Evolutionary conservation across 2,113 vertebrate genomes (phyloP).

Genomic region (Phocoena phocoena): DNA sequence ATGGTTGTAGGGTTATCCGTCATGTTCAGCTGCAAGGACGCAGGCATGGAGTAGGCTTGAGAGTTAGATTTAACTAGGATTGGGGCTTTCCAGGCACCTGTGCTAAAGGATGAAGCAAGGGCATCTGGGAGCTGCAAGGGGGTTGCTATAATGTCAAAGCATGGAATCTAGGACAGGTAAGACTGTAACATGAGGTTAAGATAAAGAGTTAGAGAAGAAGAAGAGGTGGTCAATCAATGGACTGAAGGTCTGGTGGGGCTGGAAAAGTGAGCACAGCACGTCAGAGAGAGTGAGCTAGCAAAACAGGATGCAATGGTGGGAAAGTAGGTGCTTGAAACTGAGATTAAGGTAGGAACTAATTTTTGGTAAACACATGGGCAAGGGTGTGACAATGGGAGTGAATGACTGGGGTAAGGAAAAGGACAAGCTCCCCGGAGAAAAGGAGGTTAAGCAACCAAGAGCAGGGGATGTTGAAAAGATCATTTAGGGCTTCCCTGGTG

Average conservation of each 20-base stretch:
- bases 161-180: not conserved
- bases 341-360: not conserved
- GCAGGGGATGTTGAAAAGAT: not conserved
- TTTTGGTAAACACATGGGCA: not conserved
- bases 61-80: not conserved
- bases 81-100: not conserved
- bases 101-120: not conserved
- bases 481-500: not conserved
- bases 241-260: not conserved
- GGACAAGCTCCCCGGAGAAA: not conserved
- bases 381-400: fast-evolving
- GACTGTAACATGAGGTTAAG: not conserved
- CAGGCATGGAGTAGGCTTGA: not conserved
- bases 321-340: not conserved
- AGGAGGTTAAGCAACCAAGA: not conserved
- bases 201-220: not conserved
- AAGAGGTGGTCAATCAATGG: not conserved
- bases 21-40: not conserved
- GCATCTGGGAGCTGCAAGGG: not conserved
- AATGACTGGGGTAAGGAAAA: not conserved
- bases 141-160: not conserved
- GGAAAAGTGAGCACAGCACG: not conserved
- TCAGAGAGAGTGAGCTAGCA: not conserved
- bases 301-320: not conserved
- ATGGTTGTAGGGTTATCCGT: not conserved